Conservation (phyloP, 2,113 vertebrate genomes). For the Zeus faber region DNA sequence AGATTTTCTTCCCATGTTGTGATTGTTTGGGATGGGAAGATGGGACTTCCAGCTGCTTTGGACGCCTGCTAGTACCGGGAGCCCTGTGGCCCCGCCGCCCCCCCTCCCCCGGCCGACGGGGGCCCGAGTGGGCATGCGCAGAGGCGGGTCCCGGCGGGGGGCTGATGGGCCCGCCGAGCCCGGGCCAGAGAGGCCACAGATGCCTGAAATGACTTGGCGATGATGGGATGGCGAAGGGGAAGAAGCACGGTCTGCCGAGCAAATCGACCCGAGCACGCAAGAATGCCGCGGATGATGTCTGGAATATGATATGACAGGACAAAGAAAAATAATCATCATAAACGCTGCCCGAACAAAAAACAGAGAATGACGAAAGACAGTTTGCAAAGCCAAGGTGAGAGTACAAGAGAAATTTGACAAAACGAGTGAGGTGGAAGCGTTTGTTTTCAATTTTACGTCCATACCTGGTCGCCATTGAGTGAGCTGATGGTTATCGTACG, state of each 20-base stretch:
- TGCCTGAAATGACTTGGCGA: constrained; percentile 74
- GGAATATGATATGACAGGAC: constrained; percentile 16
- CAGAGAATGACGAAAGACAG: too few relatives aligned
- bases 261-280: constrained; percentile 26
- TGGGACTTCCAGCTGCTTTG: constrained; percentile 69
- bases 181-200: constrained; percentile 73
- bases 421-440: too few relatives aligned
- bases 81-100: constrained; percentile 59
- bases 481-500: too few relatives aligned
- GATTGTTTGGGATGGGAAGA: constrained; percentile 66
- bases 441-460: too few relatives aligned
- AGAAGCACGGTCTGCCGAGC: constrained; percentile 38
- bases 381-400: too few relatives aligned
- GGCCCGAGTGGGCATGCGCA: constrained; percentile 65
- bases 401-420: too few relatives aligned
- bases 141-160: constrained; percentile 60
- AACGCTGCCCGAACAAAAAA: too few relatives aligned
- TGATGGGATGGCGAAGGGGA: constrained; percentile 62
- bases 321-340: constrained; percentile 9
- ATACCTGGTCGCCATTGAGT: too few relatives aligned
- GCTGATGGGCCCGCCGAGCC: constrained; percentile 69
- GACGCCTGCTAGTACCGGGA: constrained; percentile 65
- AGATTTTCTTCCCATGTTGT: constrained; percentile 64
- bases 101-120: constrained; percentile 60
- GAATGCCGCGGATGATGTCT: constrained; percentile 31